Conservation (phyloP, 2,113 vertebrate species). For the Amazona vittata region DNA sequence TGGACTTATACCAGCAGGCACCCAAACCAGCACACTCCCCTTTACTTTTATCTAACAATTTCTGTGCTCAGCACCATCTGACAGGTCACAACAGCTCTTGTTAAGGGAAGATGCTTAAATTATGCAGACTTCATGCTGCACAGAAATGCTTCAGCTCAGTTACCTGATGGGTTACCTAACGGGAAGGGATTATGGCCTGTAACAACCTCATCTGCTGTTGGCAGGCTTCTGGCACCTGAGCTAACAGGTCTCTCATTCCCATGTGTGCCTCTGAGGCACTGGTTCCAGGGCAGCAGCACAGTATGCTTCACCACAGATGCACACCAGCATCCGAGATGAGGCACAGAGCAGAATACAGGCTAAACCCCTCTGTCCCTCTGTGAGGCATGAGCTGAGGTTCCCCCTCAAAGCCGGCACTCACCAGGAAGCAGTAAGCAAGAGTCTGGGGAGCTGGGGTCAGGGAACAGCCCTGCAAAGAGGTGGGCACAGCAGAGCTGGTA, state of each 20-base stretch:
- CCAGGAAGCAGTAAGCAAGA: background rate
- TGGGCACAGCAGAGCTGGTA: background rate
- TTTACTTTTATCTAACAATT: background rate
- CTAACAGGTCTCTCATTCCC: rapidly evolving
- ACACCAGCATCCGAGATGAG: rapidly evolving
- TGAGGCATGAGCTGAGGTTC: background rate
- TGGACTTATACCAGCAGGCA: background rate
- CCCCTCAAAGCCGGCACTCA: background rate
- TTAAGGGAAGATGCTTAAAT: background rate
- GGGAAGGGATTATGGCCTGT: background rate
- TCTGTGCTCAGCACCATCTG: background rate
- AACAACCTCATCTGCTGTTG: background rate
- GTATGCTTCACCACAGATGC: rapidly evolving
- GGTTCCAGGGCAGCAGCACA: background rate
- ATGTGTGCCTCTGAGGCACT: rapidly evolving
- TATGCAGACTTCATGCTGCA: background rate
- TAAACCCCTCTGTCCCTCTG: background rate
- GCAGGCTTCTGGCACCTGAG: background rate
- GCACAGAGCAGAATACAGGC: background rate
- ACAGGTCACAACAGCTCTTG: background rate
- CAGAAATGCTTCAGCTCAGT: background rate
- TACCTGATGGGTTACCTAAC: background rate
- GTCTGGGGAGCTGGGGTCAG: background rate
- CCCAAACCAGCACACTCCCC: background rate
- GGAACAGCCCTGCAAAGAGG: background rate